phyloP scores from a whole-genome alignment of 2,113 vertebrate genomes.

The Azemiops feae region DNA sequence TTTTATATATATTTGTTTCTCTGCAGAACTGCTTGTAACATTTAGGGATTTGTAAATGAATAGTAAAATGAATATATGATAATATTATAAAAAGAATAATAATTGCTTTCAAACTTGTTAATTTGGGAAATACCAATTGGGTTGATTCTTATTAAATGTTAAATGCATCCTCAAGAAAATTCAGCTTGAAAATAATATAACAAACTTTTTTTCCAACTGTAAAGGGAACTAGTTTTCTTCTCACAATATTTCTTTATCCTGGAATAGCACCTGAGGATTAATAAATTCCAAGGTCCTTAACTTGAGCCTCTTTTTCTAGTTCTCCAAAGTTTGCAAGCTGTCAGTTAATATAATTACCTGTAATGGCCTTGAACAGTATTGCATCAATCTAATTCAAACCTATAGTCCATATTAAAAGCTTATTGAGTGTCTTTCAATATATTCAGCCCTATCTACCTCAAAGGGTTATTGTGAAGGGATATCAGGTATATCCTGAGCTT shows the following conservation, averaged over 20 bases:
- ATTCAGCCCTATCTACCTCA: not conserved
- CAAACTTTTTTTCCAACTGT: accelerated
- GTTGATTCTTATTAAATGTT: not conserved
- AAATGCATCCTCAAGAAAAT: not conserved
- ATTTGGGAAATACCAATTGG: not conserved
- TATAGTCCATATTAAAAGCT: not conserved
- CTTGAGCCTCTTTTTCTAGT: not conserved
- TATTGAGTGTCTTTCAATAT: not conserved
- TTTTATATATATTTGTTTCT: not conserved
- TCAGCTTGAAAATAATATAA: not conserved
- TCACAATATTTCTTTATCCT: not conserved
- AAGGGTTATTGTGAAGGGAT: not conserved
- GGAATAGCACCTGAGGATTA: not conserved
- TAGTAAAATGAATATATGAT: too few relatives aligned
- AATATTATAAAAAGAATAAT: not conserved
- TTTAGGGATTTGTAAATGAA: not conserved
- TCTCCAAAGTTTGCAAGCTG: not conserved
- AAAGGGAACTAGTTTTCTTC: not conserved
- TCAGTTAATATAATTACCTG: too few relatives aligned
- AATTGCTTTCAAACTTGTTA: not conserved
- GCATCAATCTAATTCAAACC: not conserved
- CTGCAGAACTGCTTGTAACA: not conserved
- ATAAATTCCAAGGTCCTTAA: not conserved
- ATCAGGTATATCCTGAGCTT: not conserved
- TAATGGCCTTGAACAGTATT: not conserved